phyloP scores from a whole-genome alignment of 1,140 invertebrate species.

The Oryzaephilus surinamensis region DNA sequence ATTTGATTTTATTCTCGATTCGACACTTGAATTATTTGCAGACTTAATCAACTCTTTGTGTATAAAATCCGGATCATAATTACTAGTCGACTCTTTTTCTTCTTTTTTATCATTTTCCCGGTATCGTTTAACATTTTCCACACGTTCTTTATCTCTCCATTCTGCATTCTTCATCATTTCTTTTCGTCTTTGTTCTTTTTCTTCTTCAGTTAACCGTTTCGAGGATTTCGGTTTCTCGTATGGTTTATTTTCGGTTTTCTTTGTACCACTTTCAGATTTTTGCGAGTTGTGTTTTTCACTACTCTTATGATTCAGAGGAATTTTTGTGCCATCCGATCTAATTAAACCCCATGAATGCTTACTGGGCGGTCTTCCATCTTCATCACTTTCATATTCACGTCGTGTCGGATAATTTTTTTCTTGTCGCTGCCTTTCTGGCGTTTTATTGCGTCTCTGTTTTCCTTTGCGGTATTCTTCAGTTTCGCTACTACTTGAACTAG shows the following conservation, averaged over 20 bases:
- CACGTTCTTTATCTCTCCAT: conserved; percentile 57
- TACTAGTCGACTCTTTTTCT: conserved; percentile 36
- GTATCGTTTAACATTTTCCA: conserved; percentile 51
- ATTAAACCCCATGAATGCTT: conserved; percentile 37
- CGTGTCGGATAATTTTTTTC: conserved; percentile 2
- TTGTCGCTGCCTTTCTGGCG: conserved; percentile 8
- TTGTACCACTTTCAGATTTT: neutral
- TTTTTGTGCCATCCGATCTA: conserved; percentile 39
- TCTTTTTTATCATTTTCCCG: conserved; percentile 52
- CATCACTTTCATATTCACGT: conserved; percentile 13
- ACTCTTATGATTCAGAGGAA: conserved; percentile 15
- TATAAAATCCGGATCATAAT: conserved; percentile 41
- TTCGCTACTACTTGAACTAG: conserved; percentile 4
- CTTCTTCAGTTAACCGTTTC: conserved; percentile 47
- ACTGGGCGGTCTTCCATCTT: conserved; percentile 13
- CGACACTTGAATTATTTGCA: conserved; percentile 53
- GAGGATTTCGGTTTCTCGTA: conserved; percentile 8
- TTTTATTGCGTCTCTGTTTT: conserved; percentile 9
- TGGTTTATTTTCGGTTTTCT: conserved; percentile 2
- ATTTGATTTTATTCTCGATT: conserved; percentile 68
- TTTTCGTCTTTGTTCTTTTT: conserved; percentile 55
- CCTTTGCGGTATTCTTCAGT: conserved; percentile 9
- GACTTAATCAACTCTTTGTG: conserved; percentile 57
- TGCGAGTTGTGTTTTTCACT: conserved; percentile 2
- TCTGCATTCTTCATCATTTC: conserved; percentile 78